Evolutionary conservation across 1,140 invertebrate species (phyloP), one percentile per base, ranked within the genome.

Genomic region (Penaeus chinensis): DNA sequence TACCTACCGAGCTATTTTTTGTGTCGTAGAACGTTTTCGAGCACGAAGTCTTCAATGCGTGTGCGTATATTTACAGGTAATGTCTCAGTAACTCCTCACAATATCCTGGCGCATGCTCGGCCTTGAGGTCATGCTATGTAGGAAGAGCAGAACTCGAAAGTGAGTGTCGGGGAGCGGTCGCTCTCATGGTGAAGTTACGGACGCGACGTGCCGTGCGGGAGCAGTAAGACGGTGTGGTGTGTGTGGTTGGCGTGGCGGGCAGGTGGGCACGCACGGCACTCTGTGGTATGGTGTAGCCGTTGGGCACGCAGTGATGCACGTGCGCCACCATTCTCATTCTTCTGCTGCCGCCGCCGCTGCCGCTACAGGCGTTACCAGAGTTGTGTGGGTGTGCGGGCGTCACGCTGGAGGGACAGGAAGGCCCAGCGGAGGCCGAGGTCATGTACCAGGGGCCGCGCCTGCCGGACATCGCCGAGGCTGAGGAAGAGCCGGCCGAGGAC

Each of bases 401-500:
- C 47, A 76, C n/a, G 42, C 74, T 74, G 18, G 74, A 37, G 84
- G 71, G 47, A 60, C 78, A 42, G 65, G 79, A 60, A 24, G 78
- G 77, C 54, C 66, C 7, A 71, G 74, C 60, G 10, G 69, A 63
- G 47, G 47, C 79, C 27, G 62, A 61, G 79, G 86, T 60, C 81
- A 85, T 85, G 88, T 85, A 85, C 83, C 88, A 84, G 78, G 84
- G 88, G 37, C 88, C 88, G 4, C 71, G 77, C 77, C 88, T 89
- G 62, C 83, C 88, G 60, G 88, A 89, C 42, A 89, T 89, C 61
- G 84, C 78, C 24, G 88, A 89, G 84, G 88, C 84, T 74, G 88
- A 89, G 66, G 88, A 89, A 54, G 88, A 89, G 80, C 62, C 83
- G 16, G 66, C 83, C 47, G 88, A 89, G 69, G 88, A 89, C 88